These are phyloP conservation scores for Drosophila percnosoma DNA, from an alignment of 2,888 invertebrate genomes.

Conservation along the genomic window DNA sequence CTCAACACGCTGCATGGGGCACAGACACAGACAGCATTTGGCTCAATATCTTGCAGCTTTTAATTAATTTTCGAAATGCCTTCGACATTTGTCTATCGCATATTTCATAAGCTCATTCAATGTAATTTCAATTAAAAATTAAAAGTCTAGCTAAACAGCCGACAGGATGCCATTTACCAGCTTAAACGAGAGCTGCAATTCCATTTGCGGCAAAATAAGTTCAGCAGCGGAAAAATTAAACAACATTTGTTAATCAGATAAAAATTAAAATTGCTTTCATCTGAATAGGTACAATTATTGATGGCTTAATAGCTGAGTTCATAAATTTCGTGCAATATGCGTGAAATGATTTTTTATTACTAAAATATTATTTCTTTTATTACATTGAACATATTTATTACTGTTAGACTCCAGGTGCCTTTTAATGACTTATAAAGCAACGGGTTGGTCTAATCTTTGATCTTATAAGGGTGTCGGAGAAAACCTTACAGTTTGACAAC, in stretches of 20 bases:
- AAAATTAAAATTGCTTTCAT: neutral
- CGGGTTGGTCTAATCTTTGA: neutral
- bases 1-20: conserved; percentile 65
- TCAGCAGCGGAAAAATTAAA: neutral
- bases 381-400: too few relatives aligned
- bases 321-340: neutral
- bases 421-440: neutral
- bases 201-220: neutral
- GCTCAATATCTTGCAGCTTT: conserved; percentile 58
- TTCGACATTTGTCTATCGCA: conserved; percentile 53
- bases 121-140: conserved; percentile 57
- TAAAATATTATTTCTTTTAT: too few relatives aligned
- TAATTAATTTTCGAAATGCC: conserved; percentile 61
- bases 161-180: conserved; percentile 18
- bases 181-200: conserved; percentile 21
- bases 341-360: neutral
- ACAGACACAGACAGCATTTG: conserved; percentile 38
- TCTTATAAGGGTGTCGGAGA: neutral
- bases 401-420: too few relatives aligned
- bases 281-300: neutral
- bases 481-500: neutral
- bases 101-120: conserved; percentile 53
- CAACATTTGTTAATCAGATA: neutral
- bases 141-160: conserved; percentile 24
- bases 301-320: neutral